Conservation (phyloP, 2,797 vertebrate species). For the Apogon hyalosoma region DNA sequence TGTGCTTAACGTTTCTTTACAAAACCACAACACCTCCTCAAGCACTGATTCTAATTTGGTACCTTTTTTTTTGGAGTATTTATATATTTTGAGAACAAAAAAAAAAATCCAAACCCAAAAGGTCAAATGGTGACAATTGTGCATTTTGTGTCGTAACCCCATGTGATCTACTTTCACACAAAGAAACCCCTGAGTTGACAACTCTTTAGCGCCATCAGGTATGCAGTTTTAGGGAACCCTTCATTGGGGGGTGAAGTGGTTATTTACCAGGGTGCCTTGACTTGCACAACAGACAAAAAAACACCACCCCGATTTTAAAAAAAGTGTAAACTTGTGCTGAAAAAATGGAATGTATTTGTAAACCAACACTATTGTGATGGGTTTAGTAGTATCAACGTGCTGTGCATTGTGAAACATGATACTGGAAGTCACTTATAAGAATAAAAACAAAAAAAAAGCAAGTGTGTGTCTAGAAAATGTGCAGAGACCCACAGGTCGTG, state of each 20-base stretch:
- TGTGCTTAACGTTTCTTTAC: constrained; percentile 77
- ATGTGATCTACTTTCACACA: constrained; percentile 64
- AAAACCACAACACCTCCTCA: constrained; percentile 68
- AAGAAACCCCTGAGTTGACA: constrained; percentile 81
- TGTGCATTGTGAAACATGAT: constrained; percentile 54
- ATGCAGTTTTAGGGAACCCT: constrained; percentile 68
- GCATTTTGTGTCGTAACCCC: constrained; percentile 77
- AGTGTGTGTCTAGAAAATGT: constrained; percentile 56
- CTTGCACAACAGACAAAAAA: constrained; percentile 55
- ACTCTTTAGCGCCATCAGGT: constrained; percentile 80
- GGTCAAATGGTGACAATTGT: constrained; percentile 74
- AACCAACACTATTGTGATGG: constrained; percentile 76
- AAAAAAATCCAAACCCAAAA: constrained; percentile 53
- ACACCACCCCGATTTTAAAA: constrained; percentile 61
- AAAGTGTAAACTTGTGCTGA: constrained; percentile 79
- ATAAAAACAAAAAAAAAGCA: constrained; percentile 36
- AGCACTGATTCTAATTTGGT: constrained; percentile 73
- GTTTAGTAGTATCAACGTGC: constrained; percentile 59
- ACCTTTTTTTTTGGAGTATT: constrained; percentile 65
- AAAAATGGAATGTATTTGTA: constrained; percentile 83
- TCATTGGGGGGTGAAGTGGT: constrained; percentile 59
- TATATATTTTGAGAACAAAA: constrained; percentile 54
- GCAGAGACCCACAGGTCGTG: constrained; percentile 69
- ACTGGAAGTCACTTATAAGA: constrained; percentile 53
- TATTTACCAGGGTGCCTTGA: constrained; percentile 56